Evolutionary conservation across 2,113 vertebrate genomes (phyloP).

Genomic region (Syngnathoides biaculeatus): DNA sequence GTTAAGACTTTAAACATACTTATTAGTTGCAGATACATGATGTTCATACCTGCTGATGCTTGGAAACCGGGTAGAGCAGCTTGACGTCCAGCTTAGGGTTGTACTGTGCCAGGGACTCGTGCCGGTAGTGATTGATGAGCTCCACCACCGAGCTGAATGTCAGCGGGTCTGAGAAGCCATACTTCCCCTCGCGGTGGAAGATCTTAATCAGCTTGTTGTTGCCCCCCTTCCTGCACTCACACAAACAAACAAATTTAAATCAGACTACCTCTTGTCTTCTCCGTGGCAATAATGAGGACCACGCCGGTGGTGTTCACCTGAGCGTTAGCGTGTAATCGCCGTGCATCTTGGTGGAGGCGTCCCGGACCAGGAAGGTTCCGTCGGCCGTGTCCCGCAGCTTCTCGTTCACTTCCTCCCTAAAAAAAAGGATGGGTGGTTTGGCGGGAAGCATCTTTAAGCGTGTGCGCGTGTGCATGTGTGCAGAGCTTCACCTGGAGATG

Average conservation of each 20-base stretch:
- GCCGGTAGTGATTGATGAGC: slow-evolving; percentile 95
- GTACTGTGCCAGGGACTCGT: slow-evolving; percentile 95
- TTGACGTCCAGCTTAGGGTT: slow-evolving; percentile 98
- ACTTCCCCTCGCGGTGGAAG: slow-evolving; percentile 97
- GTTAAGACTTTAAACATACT: too few relatives aligned
- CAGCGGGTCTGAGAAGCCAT: slow-evolving; percentile 95
- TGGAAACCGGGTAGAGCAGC: slow-evolving; percentile 93
- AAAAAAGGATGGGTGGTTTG: background rate
- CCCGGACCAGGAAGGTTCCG: slow-evolving; percentile 94
- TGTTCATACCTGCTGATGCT: slow-evolving; percentile 88
- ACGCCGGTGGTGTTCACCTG: slow-evolving; percentile 67
- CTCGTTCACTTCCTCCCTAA: slow-evolving; percentile 96
- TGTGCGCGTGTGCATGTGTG: too few relatives aligned
- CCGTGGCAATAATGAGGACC: background rate
- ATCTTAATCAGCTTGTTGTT: slow-evolving; percentile 99
- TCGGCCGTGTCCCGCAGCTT: slow-evolving; percentile 97
- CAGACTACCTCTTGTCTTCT: background rate
- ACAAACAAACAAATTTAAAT: background rate
- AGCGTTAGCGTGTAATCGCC: slow-evolving; percentile 97
- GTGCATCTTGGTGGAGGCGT: slow-evolving; percentile 98
- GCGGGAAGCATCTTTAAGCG: background rate
- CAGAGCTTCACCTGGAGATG: slow-evolving; percentile 79
- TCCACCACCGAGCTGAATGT: slow-evolving; percentile 98
- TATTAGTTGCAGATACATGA: background rate
- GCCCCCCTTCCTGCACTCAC: slow-evolving; percentile 88